Evolutionary conservation across 1,140 invertebrate genomes (phyloP), one percentile per base, ranked within the genome.

Genomic region (Macrotrachela quadricornifera): DNA sequence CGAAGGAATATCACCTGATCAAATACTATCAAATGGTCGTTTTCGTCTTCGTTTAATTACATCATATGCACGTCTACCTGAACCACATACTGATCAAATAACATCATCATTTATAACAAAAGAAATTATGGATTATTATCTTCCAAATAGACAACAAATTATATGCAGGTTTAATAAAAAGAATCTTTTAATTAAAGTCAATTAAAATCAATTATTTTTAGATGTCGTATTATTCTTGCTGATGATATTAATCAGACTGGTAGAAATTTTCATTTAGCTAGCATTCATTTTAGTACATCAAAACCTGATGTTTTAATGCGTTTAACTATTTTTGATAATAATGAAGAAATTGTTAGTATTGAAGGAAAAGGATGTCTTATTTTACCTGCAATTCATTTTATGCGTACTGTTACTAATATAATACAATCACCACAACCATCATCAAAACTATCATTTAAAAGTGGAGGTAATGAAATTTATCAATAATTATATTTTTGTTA

Each of bases 11-110:
- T 65, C 63, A 0, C 56, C 58, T 11, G 65, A 69, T 36, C 59
- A 63, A 49, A 57, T 64, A 18, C 42, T 68, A 17, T 50, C 58
- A 13, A 53, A 55, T 50, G 62, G 61, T 37, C 62, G 54, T 41
- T 70, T 67, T 67, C 59, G 64, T 18, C 63, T 70, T 62, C 62
- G 68, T 30, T 57, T 70, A 56, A 70, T 70, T 59, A 66, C 66
- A 18, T 66, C 64, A 21, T 58, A 64, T 9, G 63, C 59, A 41
- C 59, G 61, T 11, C 61, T 70, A 0, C 63, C 65, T 21, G 59
- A 61, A 0, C 61, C 61, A 42, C 36, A 21, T 14, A 57, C 60
- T 47, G 48, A 54, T 36, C 59, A 58, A 47, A 61, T 70, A 6
- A 64, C 61, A 55, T 59, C 60, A 46, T 60, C 55, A 53, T 69